Base-by-base conservation (phyloP, 2,888 invertebrate species). In the Pseudococcus longispinus region DNA sequence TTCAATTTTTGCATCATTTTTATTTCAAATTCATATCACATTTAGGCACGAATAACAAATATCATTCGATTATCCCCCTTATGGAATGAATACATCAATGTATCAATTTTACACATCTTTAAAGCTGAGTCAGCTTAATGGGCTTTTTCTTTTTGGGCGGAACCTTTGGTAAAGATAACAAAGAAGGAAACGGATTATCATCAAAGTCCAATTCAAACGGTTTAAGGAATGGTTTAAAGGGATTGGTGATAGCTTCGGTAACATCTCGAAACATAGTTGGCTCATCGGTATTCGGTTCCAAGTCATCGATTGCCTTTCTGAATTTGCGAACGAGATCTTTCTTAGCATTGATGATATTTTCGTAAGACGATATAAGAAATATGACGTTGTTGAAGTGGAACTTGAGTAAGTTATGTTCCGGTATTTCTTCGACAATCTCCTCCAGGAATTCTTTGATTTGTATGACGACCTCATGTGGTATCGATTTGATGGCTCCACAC, bases 391-490 rank as follows among this genome's bases (percentile, higher is more conserved):
- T 42, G 77, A 80, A 80, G 23, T 80, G 77, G 6, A 80, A 80
- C 13, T 42, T 80, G n/a, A 80, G 77, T 80, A 80, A 42, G 20
- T 80, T 80, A 80, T 80, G 20, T 2, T 80, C 77, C 42, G 77
- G 77, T 80, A 80, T 80, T 3, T 80, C 42, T 37, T n/a, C 20
- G 9, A 80, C 77, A 2, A 80, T 42, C 13, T 42, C 9, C 5
- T 80, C 42, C 9, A 80, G 23, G 11, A 80, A 80, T 4, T 80
- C 42, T 80, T 9, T 42, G 11, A 80, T 80, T 20, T 23, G 42
- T 42, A 80, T 6, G 15, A 42, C 29, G 13, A 42, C 20, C 9
- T 42, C 15, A 20, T 80, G 77, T 20, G 77, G 77, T 4, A 80
- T 42, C 8, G 77, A 15, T 80, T 80, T 80, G 8, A 80, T 80